phyloP scores from a whole-genome alignment of 2,888 invertebrate genomes.

The Meteorus cinctellus region DNA sequence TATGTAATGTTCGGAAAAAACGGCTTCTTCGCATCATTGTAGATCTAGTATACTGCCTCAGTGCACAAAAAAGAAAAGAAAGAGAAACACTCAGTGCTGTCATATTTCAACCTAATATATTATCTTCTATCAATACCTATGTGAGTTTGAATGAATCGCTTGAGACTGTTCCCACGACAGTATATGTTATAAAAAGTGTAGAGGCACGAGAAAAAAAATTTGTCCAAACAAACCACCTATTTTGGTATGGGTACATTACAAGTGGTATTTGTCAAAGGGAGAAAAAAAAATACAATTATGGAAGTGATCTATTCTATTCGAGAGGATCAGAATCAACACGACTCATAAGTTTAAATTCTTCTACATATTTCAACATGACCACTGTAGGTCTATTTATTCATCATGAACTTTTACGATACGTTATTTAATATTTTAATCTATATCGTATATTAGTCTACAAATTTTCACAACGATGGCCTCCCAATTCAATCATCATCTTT shows the following conservation, averaged over 20 bases:
- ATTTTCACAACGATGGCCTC: no score
- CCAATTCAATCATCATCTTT: background rate
- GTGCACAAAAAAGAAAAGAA: slow-evolving; percentile 34
- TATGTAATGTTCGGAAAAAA: slow-evolving; percentile 48
- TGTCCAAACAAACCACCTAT: slow-evolving; percentile 73
- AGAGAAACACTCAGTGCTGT: slow-evolving; percentile 72
- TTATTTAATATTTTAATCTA: no score
- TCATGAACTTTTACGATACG: no score
- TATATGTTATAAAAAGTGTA: slow-evolving; percentile 41
- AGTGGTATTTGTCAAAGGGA: background rate
- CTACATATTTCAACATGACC: no score
- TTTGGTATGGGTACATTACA: background rate
- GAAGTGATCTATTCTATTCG: background rate
- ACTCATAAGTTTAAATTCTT: no score
- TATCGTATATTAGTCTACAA: no score
- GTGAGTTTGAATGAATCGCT: slow-evolving; percentile 56
- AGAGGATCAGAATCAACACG: background rate
- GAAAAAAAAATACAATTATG: background rate
- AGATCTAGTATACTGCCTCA: background rate
- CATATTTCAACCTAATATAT: slow-evolving; percentile 73
- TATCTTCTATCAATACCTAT: slow-evolving; percentile 69
- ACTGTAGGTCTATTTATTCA: no score
- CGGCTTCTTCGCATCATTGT: slow-evolving; percentile 45
- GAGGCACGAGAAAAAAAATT: slow-evolving; percentile 59
- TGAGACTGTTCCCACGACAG: slow-evolving; percentile 67